These are phyloP conservation scores for Crocallis elinguaria DNA, from an alignment of 2,888 invertebrate species.

Conservation along the genomic window DNA sequence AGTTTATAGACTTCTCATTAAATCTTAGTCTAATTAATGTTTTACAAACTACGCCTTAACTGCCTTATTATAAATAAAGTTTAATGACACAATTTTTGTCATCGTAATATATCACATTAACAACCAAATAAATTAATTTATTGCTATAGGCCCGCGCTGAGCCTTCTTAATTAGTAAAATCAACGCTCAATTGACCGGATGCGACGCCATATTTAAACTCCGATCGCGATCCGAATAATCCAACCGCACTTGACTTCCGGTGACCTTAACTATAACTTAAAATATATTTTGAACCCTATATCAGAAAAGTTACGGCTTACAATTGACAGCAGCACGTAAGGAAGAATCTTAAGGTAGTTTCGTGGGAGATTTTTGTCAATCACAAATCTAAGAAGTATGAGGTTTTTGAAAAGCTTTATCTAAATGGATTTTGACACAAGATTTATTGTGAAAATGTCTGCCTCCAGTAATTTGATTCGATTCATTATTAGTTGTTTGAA, in stretches of 20 bases:
- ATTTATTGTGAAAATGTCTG: not conserved
- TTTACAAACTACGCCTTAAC: not conserved
- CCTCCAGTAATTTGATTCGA: not conserved
- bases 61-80: not conserved
- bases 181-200: constrained; percentile 56
- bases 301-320: constrained; percentile 38
- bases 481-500: not conserved
- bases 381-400: constrained; percentile 40
- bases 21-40: not conserved
- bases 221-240: constrained; percentile 74
- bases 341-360: constrained; percentile 35
- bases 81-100: constrained; percentile 8
- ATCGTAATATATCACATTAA: constrained; percentile 23
- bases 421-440: not conserved
- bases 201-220: constrained; percentile 67
- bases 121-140: constrained; percentile 25
- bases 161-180: constrained; percentile 48
- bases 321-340: constrained; percentile 33
- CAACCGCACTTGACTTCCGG: constrained; percentile 70
- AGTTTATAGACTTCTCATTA: not conserved
- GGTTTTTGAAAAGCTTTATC: not conserved
- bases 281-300: constrained; percentile 31
- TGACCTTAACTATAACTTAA: constrained; percentile 52
- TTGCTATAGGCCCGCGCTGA: constrained; percentile 29
- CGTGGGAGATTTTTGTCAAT: constrained; percentile 68